Evolutionary conservation across 1,140 invertebrate species (phyloP).

Genomic region (Cheumatopsyche charites): DNA sequence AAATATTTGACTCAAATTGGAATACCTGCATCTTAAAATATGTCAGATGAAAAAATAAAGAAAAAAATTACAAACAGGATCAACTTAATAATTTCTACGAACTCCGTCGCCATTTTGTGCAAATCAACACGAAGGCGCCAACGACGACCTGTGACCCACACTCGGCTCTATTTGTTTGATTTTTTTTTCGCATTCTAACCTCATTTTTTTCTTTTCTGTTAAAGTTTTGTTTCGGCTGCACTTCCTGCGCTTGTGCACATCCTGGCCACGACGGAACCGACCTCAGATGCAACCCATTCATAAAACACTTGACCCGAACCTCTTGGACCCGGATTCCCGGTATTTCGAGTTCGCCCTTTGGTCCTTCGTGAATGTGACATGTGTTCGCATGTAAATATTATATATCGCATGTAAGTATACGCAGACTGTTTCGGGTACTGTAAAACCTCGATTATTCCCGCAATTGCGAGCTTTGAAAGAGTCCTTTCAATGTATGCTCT

Average conservation of each 20-base stretch:
- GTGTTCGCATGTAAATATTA: too few relatives aligned
- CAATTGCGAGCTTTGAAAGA: too few relatives aligned
- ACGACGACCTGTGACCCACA: slow-evolving; percentile 40
- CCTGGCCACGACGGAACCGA: slow-evolving; percentile 21
- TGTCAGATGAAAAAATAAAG: too few relatives aligned
- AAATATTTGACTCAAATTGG: too few relatives aligned
- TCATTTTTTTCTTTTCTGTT: background rate
- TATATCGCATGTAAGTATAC: too few relatives aligned
- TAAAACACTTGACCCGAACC: slow-evolving; percentile 37
- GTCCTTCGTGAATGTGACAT: too few relatives aligned
- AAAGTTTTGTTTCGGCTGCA: slow-evolving; percentile 5
- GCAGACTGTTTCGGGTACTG: too few relatives aligned
- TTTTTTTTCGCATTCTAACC: background rate
- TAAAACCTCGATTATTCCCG: too few relatives aligned
- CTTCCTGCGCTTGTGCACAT: slow-evolving; percentile 36
- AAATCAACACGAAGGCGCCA: slow-evolving; percentile 4
- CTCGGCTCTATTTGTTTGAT: slow-evolving; percentile 10
- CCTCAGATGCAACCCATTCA: slow-evolving; percentile 37
- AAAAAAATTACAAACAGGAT: too few relatives aligned
- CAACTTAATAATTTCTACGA: too few relatives aligned
- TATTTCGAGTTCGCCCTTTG: background rate
- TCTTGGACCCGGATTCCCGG: slow-evolving; percentile 17
- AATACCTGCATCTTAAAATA: too few relatives aligned
- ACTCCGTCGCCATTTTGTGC: slow-evolving; percentile 33
- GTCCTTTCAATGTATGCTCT: too few relatives aligned